A percentile compares a stretch with the other conserved stretches of the same genome.
phyloP scores from a whole-genome alignment of 2,113 vertebrate genomes.

The Cavia porcellus region DNA sequence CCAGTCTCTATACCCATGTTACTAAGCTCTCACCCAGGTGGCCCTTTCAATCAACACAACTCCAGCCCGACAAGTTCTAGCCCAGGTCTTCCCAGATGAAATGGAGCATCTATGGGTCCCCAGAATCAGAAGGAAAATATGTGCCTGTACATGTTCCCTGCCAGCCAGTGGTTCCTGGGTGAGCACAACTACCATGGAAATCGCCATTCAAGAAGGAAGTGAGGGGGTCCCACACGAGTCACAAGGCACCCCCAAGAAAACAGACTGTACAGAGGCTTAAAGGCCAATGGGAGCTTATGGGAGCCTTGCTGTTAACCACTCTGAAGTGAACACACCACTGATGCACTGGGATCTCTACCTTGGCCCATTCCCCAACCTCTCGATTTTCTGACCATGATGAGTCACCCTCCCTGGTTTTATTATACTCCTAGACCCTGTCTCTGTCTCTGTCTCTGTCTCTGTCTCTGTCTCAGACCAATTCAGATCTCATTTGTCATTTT shows the following conservation, averaged over 20 bases:
- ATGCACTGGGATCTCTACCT: neutral
- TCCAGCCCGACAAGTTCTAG: neutral
- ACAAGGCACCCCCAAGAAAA: neutral
- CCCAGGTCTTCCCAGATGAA: neutral
- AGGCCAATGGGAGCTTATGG: neutral
- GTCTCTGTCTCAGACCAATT: neutral
- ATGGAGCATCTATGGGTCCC: neutral
- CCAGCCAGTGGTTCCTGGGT: neutral
- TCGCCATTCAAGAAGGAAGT: neutral
- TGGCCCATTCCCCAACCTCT: neutral
- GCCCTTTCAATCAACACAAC: neutral
- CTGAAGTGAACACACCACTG: neutral
- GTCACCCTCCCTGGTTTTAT: neutral
- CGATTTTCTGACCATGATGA: neutral
- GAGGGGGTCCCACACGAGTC: neutral
- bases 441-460: neutral
- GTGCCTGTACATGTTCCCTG: rapidly evolving
- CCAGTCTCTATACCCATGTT: too few relatives aligned
- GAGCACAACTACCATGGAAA: neutral
- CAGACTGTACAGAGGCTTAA: neutral
- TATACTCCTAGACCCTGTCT: neutral
- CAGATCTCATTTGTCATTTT: neutral
- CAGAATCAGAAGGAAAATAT: neutral
- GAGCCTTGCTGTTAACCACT: neutral
- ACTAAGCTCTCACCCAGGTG: neutral